Percentiles rank a stretch among this genome's conserved stretches.
Conservation (phyloP, 23 tunicate species). For the Ciona savignyi region DNA sequence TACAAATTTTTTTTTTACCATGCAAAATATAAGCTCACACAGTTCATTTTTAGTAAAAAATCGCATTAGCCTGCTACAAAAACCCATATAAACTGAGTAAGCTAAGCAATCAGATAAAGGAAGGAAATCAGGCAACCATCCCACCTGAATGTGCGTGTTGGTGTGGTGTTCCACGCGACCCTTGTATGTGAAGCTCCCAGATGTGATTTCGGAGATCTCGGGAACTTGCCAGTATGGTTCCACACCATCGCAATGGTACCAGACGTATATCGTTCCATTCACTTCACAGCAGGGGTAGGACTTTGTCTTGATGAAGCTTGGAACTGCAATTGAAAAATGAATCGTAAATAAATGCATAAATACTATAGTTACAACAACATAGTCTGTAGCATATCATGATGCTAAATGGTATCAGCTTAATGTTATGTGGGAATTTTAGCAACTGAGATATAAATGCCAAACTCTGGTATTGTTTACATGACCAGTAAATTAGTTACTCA, state of each 20-base stretch:
- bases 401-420: background rate
- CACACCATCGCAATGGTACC: slow-evolving; percentile 77
- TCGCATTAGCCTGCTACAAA: too few relatives aligned
- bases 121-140: too few relatives aligned
- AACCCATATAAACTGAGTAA: too few relatives aligned
- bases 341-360: background rate
- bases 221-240: slow-evolving; percentile 81
- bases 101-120: too few relatives aligned
- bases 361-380: too few relatives aligned
- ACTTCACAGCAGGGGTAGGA: slow-evolving; percentile 65
- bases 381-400: background rate
- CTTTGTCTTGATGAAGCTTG: slow-evolving; percentile 43
- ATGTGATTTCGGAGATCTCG: slow-evolving; percentile 28
- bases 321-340: slow-evolving; percentile 26
- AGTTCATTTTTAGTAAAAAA: too few relatives aligned
- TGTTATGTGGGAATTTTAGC: background rate
- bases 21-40: too few relatives aligned
- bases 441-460: background rate
- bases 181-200: slow-evolving; percentile 21
- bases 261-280: slow-evolving; percentile 57
- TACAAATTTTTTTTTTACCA: too few relatives aligned
- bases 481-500: too few relatives aligned
- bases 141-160: slow-evolving; percentile 81
- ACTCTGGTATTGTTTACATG: too few relatives aligned
- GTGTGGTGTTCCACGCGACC: slow-evolving; percentile 80